Conservation (phyloP, 2,888 invertebrate species). For the Luperina nickerlii region DNA sequence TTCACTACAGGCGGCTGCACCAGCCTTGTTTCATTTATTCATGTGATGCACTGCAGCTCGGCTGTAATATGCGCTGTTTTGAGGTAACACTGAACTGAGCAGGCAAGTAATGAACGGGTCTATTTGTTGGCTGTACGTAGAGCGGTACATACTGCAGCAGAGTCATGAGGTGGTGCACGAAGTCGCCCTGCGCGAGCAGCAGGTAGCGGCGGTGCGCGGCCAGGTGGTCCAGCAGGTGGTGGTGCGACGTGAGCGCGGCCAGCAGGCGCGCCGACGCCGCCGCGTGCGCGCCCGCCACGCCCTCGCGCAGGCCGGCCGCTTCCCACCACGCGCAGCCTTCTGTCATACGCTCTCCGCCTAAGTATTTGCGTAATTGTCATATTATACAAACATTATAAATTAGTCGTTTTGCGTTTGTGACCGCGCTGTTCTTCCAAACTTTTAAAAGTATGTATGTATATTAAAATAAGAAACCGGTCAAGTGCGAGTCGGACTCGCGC, state of each 20-base stretch:
- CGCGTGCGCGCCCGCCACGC: constrained; percentile 95
- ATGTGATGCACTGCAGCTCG: no score
- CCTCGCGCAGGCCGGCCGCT: constrained; percentile 92
- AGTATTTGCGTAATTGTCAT: not conserved
- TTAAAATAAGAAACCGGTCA: not conserved
- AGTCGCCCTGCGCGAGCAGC: constrained; percentile 98
- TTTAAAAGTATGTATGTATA: not conserved
- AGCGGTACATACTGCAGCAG: constrained; percentile 93
- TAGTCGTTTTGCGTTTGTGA: not conserved
- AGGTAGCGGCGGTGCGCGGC: constrained; percentile 97
- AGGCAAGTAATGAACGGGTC: no score
- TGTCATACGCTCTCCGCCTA: constrained; percentile 61
- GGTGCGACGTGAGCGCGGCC: constrained; percentile 95
- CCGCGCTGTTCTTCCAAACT: not conserved
- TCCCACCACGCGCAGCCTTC: constrained; percentile 86
- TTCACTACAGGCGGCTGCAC: no score
- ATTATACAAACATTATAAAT: not conserved
- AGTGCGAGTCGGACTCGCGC: no score
- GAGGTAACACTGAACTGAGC: no score
- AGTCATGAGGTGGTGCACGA: constrained; percentile 98
- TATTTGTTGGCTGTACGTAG: no score
- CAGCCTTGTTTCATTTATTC: no score
- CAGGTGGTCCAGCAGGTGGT: constrained; percentile 97
- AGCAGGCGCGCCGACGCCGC: constrained; percentile 96
- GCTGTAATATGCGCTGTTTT: no score